phyloP scores from a whole-genome alignment of 2,113 vertebrate species.

The Pavo muticus region DNA sequence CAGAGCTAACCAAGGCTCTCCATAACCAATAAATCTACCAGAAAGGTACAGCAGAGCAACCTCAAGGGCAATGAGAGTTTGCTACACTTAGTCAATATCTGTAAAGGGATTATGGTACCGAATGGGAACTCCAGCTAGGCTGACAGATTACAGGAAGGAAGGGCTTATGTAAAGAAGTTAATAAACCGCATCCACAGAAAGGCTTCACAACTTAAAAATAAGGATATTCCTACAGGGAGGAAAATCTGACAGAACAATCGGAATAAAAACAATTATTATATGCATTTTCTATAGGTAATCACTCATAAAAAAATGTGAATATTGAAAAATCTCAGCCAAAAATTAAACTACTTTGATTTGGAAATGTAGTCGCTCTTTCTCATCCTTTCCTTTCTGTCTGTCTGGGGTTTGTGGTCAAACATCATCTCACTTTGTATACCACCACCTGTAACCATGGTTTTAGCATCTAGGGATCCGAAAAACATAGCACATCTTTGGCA shows the following conservation, averaged over 20 bases:
- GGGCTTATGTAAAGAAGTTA: background rate
- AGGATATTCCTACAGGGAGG: rapidly evolving
- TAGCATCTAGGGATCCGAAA: background rate
- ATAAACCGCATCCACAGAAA: background rate
- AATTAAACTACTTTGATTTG: background rate
- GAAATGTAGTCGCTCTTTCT: background rate
- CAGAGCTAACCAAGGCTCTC: background rate
- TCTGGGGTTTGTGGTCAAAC: background rate
- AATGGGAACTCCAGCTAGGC: background rate
- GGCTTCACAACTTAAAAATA: background rate
- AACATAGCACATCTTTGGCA: background rate
- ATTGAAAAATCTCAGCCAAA: background rate
- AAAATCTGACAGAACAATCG: background rate
- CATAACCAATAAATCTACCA: background rate
- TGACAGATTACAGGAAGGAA: background rate
- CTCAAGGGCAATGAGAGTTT: background rate
- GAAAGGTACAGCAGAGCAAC: background rate
- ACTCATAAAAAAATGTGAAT: background rate
- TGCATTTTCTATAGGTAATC: background rate
- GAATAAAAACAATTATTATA: background rate
- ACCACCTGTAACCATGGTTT: background rate
- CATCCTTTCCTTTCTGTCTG: background rate
- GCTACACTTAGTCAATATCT: background rate
- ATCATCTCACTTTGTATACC: background rate
- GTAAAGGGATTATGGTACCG: background rate